phyloP scores from a whole-genome alignment of 2,797 vertebrate genomes.

The Gobio occitaniae region DNA sequence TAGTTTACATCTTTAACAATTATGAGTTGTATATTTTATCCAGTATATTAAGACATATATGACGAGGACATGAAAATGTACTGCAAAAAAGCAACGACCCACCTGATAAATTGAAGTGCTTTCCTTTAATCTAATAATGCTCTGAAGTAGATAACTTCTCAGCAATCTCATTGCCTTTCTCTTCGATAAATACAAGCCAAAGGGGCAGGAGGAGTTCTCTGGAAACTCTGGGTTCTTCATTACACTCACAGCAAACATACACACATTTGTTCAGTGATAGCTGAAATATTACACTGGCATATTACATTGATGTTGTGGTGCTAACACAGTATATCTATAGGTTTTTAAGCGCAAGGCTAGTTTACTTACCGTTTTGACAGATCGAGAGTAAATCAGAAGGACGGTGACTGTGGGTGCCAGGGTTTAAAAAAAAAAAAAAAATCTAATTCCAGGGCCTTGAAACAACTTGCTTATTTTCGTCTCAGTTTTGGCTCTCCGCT shows the following conservation, averaged over 20 bases:
- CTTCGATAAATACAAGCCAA: slow-evolving; percentile 25
- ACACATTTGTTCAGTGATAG: slow-evolving; percentile 1
- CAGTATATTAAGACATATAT: slow-evolving; percentile 20
- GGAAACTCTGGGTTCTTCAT: not conserved
- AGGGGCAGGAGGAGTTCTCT: not conserved
- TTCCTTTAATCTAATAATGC: slow-evolving; percentile 31
- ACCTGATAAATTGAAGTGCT: slow-evolving; percentile 28
- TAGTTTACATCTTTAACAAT: not conserved
- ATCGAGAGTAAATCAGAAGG: slow-evolving; percentile 89
- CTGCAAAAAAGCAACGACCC: slow-evolving; percentile 4
- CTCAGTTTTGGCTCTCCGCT: slow-evolving; percentile 86
- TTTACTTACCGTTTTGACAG: slow-evolving; percentile 87
- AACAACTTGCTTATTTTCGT: slow-evolving; percentile 94
- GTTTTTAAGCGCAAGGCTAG: slow-evolving; percentile 84
- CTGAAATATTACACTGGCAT: slow-evolving; percentile 40
- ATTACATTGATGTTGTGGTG: slow-evolving; percentile 44
- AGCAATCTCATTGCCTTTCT: slow-evolving; percentile 22
- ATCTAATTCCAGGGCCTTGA: slow-evolving; percentile 91
- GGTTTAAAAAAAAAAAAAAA: slow-evolving; percentile 58
- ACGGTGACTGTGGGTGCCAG: slow-evolving; percentile 85
- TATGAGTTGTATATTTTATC: not conserved
- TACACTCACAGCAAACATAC: slow-evolving; percentile 11
- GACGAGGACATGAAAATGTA: not conserved
- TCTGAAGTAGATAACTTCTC: not conserved
- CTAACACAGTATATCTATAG: slow-evolving; percentile 78